Evolutionary conservation across 2,797 vertebrate genomes (phyloP).

Genomic region (Paedocypris micromegethes): DNA sequence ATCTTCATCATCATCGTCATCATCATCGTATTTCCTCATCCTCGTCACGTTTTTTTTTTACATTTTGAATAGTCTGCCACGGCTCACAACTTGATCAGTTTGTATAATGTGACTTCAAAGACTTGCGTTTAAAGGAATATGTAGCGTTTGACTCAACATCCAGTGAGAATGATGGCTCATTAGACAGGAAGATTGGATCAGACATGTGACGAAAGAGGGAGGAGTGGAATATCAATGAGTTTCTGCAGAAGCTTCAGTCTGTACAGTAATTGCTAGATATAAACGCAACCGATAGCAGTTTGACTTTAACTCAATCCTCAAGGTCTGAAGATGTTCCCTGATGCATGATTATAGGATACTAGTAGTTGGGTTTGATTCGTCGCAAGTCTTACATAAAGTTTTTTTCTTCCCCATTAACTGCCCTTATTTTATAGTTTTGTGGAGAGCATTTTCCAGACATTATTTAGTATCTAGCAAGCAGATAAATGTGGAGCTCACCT

Average conservation of each 20-base stretch:
- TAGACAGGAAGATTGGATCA: constrained; percentile 53
- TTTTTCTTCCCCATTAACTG: too few relatives aligned
- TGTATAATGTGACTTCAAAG: constrained; percentile 11
- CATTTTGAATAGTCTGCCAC: background rate
- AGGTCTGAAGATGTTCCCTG: too few relatives aligned
- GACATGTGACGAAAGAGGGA: constrained; percentile 32
- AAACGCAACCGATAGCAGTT: too few relatives aligned
- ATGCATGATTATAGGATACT: too few relatives aligned
- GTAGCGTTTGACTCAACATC: constrained; percentile 24
- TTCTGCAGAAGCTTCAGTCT: constrained; percentile 19
- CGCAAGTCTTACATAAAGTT: too few relatives aligned
- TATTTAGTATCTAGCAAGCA: constrained; percentile 47
- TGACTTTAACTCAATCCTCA: too few relatives aligned
- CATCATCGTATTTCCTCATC: background rate
- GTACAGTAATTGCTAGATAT: too few relatives aligned
- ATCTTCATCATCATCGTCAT: too few relatives aligned
- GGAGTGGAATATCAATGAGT: constrained; percentile 38
- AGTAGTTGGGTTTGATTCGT: too few relatives aligned
- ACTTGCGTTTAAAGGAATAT: constrained; percentile 29
- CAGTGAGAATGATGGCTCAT: constrained; percentile 43
- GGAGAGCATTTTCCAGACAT: constrained; percentile 11
- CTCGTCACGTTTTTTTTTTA: too few relatives aligned
- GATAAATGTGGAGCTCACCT: constrained; percentile 34
- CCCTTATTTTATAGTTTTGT: too few relatives aligned
- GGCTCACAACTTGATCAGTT: background rate